Evolutionary conservation across 2,888 invertebrate species (phyloP).

Genomic region (Cephus pulcher): DNA sequence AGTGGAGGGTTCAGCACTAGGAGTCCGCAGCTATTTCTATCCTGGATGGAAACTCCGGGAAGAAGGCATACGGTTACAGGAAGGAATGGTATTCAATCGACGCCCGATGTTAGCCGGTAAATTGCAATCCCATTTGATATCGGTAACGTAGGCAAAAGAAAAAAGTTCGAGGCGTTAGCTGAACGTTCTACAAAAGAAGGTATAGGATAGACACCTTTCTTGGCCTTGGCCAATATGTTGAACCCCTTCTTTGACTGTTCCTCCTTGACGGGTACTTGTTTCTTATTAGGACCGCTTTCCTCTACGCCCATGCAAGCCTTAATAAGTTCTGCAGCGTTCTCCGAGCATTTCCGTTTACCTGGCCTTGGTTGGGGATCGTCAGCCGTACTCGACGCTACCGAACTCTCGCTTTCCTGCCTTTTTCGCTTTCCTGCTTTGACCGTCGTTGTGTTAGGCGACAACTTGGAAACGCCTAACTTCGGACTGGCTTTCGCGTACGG

Average conservation of each 20-base stretch:
- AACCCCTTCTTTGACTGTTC: conserved; percentile 62
- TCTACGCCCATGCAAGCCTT: conserved; percentile 71
- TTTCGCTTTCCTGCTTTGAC: conserved; percentile 74
- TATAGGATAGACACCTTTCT: conserved; percentile 59
- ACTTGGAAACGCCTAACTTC: conserved; percentile 52
- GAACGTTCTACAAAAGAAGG: conserved; percentile 12
- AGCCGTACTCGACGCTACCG: conserved; percentile 74
- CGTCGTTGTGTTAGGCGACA: conserved; percentile 52
- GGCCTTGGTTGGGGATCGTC: conserved; percentile 69
- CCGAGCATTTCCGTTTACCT: conserved; percentile 73
- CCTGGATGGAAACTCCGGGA: no score
- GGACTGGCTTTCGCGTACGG: conserved; percentile 66
- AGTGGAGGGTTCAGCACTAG: no score
- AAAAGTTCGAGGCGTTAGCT: conserved; percentile 23
- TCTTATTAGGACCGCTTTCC: conserved; percentile 61
- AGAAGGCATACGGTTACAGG: no score
- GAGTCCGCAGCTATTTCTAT: no score
- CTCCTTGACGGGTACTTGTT: conserved; percentile 66
- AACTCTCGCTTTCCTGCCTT: conserved; percentile 84
- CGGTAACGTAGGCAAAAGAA: not conserved
- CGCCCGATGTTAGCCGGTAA: no score
- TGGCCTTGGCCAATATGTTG: conserved; percentile 61
- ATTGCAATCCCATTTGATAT: not conserved
- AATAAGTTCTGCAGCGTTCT: conserved; percentile 72
- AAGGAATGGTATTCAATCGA: no score